Evolutionary conservation across 2,113 vertebrate genomes (phyloP).

Genomic region (Xenopus laevis): DNA sequence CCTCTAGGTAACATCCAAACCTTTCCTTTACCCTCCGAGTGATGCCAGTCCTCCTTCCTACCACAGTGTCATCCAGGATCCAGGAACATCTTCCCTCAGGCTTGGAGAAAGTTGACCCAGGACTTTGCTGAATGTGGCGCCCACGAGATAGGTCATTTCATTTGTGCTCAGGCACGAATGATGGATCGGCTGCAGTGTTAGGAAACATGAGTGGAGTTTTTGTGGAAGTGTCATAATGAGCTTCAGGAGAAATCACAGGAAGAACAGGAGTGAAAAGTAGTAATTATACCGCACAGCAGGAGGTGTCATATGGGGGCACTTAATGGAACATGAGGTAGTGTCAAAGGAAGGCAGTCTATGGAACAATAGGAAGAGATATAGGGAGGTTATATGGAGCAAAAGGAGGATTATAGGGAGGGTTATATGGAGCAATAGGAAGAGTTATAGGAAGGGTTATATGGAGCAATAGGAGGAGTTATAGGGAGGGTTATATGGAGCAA

Average conservation of each 20-base stretch:
- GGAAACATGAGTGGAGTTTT: background rate
- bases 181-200: background rate
- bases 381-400: background rate
- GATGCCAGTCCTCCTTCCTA: slow-evolving; percentile 21
- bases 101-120: background rate
- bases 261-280: too few species aligned
- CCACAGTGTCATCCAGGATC: slow-evolving; percentile 14
- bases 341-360: too few species aligned
- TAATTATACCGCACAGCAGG: too few species aligned
- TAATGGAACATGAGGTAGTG: background rate
- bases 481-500: too few species aligned
- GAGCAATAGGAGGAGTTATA: too few species aligned
- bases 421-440: too few species aligned
- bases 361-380: background rate
- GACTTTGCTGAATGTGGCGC: background rate
- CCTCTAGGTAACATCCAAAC: slow-evolving; percentile 21
- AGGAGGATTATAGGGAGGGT: background rate
- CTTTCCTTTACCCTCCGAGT: slow-evolving; percentile 10
- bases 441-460: too few species aligned
- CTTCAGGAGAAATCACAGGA: too few species aligned
- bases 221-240: too few species aligned
- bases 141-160: too few species aligned
- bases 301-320: too few species aligned
- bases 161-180: too few species aligned
- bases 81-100: background rate